phyloP scores from a whole-genome alignment of 2,888 invertebrate species.

The Chrysotoxum bicinctum region DNA sequence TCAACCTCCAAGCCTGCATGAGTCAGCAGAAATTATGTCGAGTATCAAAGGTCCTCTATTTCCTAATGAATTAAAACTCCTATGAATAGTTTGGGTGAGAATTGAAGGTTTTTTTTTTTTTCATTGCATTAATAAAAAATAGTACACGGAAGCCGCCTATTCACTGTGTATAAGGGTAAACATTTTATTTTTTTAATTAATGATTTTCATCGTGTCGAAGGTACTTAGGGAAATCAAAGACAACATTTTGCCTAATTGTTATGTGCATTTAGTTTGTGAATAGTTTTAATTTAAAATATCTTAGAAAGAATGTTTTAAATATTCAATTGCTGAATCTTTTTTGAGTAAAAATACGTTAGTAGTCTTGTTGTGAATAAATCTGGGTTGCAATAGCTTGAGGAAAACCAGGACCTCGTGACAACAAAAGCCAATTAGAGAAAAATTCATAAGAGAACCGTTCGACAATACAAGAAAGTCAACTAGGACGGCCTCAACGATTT shows the following conservation, averaged over 20 bases:
- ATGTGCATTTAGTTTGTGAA: no score
- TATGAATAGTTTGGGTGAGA: slow-evolving; percentile 33
- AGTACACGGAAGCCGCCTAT: not conserved
- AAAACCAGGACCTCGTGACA: no score
- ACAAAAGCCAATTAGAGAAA: no score
- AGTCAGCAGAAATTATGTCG: slow-evolving; percentile 55
- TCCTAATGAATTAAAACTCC: slow-evolving; percentile 58
- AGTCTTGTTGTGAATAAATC: no score
- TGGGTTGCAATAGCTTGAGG: no score
- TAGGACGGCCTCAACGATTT: no score
- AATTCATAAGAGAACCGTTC: no score
- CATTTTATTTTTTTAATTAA: not conserved
- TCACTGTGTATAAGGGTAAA: not conserved
- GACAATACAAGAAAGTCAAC: no score
- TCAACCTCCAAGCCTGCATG: slow-evolving; percentile 58
- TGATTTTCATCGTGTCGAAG: not conserved
- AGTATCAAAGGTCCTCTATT: slow-evolving; percentile 53
- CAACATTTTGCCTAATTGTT: not conserved
- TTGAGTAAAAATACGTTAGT: no score
- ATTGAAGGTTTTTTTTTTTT: not conserved
- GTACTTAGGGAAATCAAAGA: not conserved
- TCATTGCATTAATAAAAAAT: slow-evolving; percentile 17
- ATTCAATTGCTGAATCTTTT: no score
- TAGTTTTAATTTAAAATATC: no score
- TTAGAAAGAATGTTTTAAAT: no score